Percentiles rank a stretch among this genome's conserved stretches.
phyloP scores from a whole-genome alignment of 2,888 invertebrate species.

The Unio pictorum region DNA sequence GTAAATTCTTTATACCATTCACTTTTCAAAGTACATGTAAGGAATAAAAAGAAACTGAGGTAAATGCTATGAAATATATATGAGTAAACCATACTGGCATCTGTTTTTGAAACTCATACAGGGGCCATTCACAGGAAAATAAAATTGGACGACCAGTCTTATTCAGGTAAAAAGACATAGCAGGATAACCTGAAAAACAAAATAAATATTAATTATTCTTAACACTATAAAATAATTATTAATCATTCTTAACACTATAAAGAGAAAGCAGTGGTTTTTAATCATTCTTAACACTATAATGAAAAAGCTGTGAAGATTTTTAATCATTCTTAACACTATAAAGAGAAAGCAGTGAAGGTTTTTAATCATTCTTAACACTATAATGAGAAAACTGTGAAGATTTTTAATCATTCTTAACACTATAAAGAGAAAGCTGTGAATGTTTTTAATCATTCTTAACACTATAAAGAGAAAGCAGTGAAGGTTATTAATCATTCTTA shows the following conservation, averaged over 20 bases:
- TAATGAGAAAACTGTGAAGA: background rate
- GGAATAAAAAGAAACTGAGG: too few relatives aligned
- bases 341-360: background rate
- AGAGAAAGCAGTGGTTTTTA: background rate
- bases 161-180: constrained; percentile 91
- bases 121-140: constrained; percentile 99
- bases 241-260: background rate
- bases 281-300: background rate
- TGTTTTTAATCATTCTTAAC: background rate
- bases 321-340: background rate
- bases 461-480: background rate
- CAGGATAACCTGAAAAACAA: constrained; percentile 84
- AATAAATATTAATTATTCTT: background rate
- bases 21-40: too few relatives aligned
- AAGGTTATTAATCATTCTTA: background rate
- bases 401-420: background rate
- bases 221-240: too few relatives aligned
- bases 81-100: too few relatives aligned
- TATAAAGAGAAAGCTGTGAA: background rate
- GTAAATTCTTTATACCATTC: too few relatives aligned
- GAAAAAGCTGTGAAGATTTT: background rate
- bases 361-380: background rate
- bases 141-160: constrained; percentile 92
- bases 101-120: constrained; percentile 75
- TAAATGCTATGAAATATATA: too few relatives aligned